Base-by-base conservation (phyloP, 2,797 vertebrate genomes). In the Melanogrammus aeglefinus region DNA sequence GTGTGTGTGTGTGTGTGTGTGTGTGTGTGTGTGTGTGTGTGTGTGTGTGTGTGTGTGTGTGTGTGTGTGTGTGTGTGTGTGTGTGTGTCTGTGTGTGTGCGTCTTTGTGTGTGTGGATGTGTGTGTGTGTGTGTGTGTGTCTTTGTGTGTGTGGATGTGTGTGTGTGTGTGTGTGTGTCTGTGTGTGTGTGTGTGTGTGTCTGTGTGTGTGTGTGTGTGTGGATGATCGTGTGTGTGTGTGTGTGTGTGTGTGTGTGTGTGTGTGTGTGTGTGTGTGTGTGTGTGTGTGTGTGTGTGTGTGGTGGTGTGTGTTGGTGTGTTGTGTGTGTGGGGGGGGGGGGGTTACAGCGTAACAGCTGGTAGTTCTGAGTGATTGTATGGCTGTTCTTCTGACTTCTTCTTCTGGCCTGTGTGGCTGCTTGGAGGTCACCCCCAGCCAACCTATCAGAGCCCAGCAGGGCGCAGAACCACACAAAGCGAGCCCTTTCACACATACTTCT, bases 1-100 rank as follows among this genome's bases (percentile, higher is more conserved):
- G 18, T 57, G 51, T 82, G 73, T 78, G 63, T 8, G 76, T 81
- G 73, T 71, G 75, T 73, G 82, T 79, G 83, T 73, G 75, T 75
- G 18, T 57, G 18, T 57, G 18, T 57, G 51, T 51, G 36, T 5
- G 39, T n/a, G 9, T 18, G 16, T n/a, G 36, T 5, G 39, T 8
- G n/a, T n/a, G n/a, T n/a, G n/a, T n/a, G n/a, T n/a, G n/a, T n/a
- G n/a, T n/a, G n/a, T n/a, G n/a, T n/a, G n/a, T n/a, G n/a, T n/a
- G n/a, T n/a, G n/a, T 79, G 82, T 73, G 75, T 75, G 51, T 57
- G 51, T 57, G 18, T 57, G 51, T 82, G 73, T 78, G 63, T 8
- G 76, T 81, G 73, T 71, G 75, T 73, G 82, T 79, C 82, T 73
- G 75, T 75, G 18, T 57, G 18, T 57, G 18, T 57, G 51, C 18